Percentiles rank a stretch among this genome's conserved stretches.
These are phyloP conservation scores for Volucella inanis DNA, from an alignment of 2,888 invertebrate species.

Conservation along the genomic window DNA sequence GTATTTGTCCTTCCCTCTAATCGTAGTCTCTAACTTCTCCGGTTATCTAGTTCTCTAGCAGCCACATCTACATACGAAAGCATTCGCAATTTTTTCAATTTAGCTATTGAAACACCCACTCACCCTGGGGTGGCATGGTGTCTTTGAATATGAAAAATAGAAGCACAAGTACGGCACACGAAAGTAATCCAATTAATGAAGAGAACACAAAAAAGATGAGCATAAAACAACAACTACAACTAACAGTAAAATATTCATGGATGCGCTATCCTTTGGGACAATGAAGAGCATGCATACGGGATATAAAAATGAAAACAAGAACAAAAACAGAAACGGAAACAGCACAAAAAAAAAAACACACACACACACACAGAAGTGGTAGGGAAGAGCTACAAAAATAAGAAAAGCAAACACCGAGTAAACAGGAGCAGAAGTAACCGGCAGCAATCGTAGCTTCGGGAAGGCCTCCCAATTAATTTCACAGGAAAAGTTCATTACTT, in stretches of 20 bases:
- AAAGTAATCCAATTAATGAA: constrained; percentile 74
- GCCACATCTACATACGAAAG: background rate
- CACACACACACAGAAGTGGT: background rate
- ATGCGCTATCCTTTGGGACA: constrained; percentile 71
- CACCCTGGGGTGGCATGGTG: background rate
- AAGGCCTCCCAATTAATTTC: constrained; percentile 72
- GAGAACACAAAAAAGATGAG: constrained; percentile 41
- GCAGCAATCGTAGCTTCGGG: constrained; percentile 37
- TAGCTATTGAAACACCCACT: background rate
- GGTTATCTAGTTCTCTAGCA: too few species aligned
- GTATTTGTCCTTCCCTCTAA: constrained; percentile 5
- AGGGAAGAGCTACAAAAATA: constrained; percentile 22
- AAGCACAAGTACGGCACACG: constrained; percentile 56
- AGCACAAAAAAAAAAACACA: constrained; percentile 46
- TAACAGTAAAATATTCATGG: constrained; percentile 71
- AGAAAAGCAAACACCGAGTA: constrained; percentile 54
- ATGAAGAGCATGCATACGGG: constrained; percentile 61
- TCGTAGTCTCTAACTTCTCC: too few species aligned
- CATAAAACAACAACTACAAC: constrained; percentile 52
- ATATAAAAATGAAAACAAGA: constrained; percentile 29
- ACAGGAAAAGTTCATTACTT: constrained; percentile 73
- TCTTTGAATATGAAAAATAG: background rate
- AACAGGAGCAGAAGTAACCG: constrained; percentile 36
- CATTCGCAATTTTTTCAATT: constrained; percentile 62
- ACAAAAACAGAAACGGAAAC: background rate